phyloP scores from a whole-genome alignment of 2,113 vertebrate species.

The Ictalurus furcatus region DNA sequence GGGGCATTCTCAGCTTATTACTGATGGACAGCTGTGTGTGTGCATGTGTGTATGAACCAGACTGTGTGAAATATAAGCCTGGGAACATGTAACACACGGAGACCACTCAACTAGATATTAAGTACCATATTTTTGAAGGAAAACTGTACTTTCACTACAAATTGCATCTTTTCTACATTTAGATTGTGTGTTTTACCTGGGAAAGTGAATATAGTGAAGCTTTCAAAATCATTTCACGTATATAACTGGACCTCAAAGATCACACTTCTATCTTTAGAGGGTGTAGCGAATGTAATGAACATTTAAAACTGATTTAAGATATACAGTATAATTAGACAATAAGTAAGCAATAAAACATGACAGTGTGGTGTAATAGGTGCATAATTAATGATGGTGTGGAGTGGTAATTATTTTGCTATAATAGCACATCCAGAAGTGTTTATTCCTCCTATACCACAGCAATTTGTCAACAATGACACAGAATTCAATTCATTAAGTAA shows the following conservation, averaged over 20 bases:
- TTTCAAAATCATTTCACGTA: neutral
- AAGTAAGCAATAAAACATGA: neutral
- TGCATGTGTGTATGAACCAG: neutral
- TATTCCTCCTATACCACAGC: neutral
- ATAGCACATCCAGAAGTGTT: neutral
- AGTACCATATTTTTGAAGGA: neutral
- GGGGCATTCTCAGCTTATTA: conserved; percentile 54
- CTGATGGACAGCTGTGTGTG: conserved; percentile 52
- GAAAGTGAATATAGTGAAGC: neutral
- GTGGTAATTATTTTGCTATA: neutral
- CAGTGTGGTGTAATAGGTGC: neutral
- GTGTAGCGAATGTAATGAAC: neutral
- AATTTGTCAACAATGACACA: neutral
- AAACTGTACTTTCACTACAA: neutral
- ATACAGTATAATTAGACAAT: neutral
- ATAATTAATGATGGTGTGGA: neutral
- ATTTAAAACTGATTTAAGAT: neutral
- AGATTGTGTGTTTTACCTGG: neutral
- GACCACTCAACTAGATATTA: neutral
- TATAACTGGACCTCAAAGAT: neutral
- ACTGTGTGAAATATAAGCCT: conserved; percentile 21
- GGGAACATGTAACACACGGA: conserved; percentile 14
- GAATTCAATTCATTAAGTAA: neutral
- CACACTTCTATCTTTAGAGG: neutral
- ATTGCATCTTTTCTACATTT: neutral